Conservation (phyloP, 2,113 vertebrate species). For the Prinia subflava region DNA sequence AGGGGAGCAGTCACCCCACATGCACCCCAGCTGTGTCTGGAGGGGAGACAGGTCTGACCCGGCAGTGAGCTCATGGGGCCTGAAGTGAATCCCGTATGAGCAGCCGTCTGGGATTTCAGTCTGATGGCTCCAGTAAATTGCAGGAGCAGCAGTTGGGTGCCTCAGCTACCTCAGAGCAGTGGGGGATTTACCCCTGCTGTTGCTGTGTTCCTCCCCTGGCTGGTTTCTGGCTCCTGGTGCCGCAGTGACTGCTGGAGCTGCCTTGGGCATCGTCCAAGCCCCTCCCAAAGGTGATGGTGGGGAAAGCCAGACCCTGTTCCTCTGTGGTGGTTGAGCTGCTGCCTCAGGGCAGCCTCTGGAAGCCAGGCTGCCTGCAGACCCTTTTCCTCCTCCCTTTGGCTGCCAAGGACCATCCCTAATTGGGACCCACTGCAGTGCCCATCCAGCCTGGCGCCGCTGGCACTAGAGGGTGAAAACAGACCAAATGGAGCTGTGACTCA, state of each 20-base stretch:
- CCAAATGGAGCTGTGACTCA: background rate
- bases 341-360: background rate
- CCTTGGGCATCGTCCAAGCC: background rate
- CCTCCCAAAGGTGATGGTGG: background rate
- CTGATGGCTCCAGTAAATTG: background rate
- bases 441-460: background rate
- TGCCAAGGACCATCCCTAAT: background rate
- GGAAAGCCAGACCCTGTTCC: background rate
- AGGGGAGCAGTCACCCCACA: background rate
- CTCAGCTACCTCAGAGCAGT: background rate
- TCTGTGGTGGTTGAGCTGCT: background rate
- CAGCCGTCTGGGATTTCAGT: background rate
- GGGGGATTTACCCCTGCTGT: background rate
- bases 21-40: background rate
- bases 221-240: background rate
- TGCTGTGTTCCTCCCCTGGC: background rate
- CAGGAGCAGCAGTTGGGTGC: background rate
- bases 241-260: background rate
- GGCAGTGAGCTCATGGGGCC: background rate
- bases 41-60: background rate
- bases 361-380: background rate
- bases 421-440: background rate
- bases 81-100: conserved; percentile 29
- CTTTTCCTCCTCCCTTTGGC: background rate
- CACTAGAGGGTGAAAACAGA: background rate